Evolutionary conservation across 2,797 vertebrate genomes (phyloP).

Genomic region (Eptatretus atami): DNA sequence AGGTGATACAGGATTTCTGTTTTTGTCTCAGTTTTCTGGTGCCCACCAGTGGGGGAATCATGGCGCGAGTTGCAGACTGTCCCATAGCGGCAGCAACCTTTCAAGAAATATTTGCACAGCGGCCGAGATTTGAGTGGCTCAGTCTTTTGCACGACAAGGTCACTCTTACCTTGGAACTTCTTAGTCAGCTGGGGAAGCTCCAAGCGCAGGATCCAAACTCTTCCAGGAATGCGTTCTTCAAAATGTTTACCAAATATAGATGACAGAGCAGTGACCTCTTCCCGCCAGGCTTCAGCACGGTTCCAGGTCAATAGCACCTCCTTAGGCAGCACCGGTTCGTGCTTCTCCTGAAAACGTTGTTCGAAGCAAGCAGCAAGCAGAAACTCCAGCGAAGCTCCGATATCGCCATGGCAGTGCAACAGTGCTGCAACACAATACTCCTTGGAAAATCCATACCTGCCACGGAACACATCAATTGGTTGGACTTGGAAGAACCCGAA

Average conservation of each 20-base stretch:
- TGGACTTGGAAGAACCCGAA: no score
- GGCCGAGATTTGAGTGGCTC: slow-evolving; percentile 14
- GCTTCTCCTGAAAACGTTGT: slow-evolving; percentile 29
- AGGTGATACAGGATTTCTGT: slow-evolving; percentile 34
- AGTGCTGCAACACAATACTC: slow-evolving; percentile 33
- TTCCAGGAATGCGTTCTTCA: slow-evolving; percentile 41
- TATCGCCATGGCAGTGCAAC: slow-evolving; percentile 31
- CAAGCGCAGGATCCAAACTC: slow-evolving; percentile 46
- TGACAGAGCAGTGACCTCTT: slow-evolving; percentile 43
- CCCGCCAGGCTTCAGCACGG: slow-evolving; percentile 38
- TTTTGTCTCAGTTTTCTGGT: not conserved
- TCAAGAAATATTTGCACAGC: slow-evolving; percentile 44
- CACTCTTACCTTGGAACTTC: slow-evolving; percentile 11
- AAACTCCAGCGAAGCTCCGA: slow-evolving; percentile 44
- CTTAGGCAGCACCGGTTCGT: slow-evolving; percentile 15
- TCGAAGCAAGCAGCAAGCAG: slow-evolving; percentile 44
- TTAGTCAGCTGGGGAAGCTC: slow-evolving; percentile 26
- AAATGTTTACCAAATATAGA: slow-evolving; percentile 78
- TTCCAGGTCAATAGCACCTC: slow-evolving; percentile 21
- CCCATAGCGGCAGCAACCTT: slow-evolving; percentile 48
- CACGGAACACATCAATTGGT: slow-evolving; percentile 6
- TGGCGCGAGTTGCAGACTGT: slow-evolving; percentile 52
- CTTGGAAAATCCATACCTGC: slow-evolving; percentile 55
- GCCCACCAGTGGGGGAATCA: slow-evolving; percentile 18
- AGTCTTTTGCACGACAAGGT: slow-evolving; percentile 1